These are phyloP conservation scores for Lynx canadensis DNA, from an alignment of 2,113 vertebrate genomes.

Conservation along the genomic window DNA sequence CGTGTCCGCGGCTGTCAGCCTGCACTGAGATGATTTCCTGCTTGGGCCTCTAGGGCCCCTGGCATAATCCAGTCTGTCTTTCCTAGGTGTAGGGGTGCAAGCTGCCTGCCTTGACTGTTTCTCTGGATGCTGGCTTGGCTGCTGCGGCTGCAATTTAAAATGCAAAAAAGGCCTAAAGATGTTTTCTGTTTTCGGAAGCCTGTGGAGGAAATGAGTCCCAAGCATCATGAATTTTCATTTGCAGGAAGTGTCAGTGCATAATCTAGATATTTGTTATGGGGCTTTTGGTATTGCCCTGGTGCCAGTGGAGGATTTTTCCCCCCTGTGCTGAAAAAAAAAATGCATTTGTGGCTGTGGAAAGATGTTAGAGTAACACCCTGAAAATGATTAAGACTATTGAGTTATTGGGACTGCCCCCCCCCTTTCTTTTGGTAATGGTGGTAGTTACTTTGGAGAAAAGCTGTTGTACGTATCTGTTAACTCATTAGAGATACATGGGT, in stretches of 20 bases:
- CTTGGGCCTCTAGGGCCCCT: conserved; percentile 34
- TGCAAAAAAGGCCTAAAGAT: conserved; percentile 68
- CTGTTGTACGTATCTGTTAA: conserved; percentile 17
- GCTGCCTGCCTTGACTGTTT: not conserved
- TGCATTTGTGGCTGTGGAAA: conserved; percentile 39
- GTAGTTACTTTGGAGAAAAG: conserved; percentile 58
- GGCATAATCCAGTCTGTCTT: not conserved
- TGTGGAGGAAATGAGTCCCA: conserved; percentile 70
- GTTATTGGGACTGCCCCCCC: conserved; percentile 24
- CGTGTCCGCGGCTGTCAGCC: not conserved
- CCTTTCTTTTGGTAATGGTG: not conserved
- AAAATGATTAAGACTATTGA: conserved; percentile 61
- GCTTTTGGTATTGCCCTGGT: conserved; percentile 70
- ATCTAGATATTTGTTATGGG: conserved; percentile 76
- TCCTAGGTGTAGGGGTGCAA: conserved; percentile 55
- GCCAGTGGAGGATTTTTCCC: conserved; percentile 45
- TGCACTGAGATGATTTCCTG: not conserved
- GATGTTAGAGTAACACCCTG: conserved; percentile 65
- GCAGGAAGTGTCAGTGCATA: conserved; percentile 79
- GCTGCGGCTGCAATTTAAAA: conserved; percentile 70
- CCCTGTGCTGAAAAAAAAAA: conserved; percentile 45
- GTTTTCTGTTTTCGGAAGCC: conserved; percentile 76
- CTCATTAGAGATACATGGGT: not conserved
- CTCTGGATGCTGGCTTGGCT: conserved; percentile 63
- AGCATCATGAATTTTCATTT: conserved; percentile 79